Evolutionary conservation across 2,888 invertebrate genomes (phyloP), one percentile per base, ranked within the genome.

Genomic region (Rambutsinella grinnellia): DNA sequence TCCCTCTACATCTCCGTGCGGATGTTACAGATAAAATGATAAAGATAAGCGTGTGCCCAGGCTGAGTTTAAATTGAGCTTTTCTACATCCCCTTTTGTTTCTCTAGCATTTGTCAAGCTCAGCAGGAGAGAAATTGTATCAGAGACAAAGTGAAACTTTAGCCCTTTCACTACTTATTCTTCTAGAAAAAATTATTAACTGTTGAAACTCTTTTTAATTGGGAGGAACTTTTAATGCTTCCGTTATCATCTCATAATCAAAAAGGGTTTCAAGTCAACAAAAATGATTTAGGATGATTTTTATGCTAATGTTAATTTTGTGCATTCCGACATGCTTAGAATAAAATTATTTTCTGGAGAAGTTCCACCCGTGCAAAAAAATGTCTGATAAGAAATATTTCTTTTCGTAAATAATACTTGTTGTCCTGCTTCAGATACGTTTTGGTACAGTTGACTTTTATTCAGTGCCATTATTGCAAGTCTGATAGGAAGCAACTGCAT

Each of bases 141-240:
- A 47, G 65, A 54, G 17, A 2, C 8, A 28, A 26, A 17, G 15
- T 15, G 63, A 53, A 51, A 24, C 24, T 28, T 49, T 23, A 36
- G 36, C 36, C 5, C 36, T 36, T 13, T 36, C n/a, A n/a, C n/a
- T 36, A 8, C 36, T 36, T 36, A 36, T 13, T 36, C 36, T 36
- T 36, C 36, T 54, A 27, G 24, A 65, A 72, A 72, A 66, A 66
- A 72, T 72, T 72, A 72, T 60, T 65, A 46, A 36, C 28, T 58
- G 36, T 72, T 63, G 36, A 71, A 71, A 49, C 65, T 63, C 28
- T 57, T 71, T 72, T 72, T 72, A 72, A 72, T 72, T 72, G 60
- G 6, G 63, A 13, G 27, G 36, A 5, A 5, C 36, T 36, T 36
- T 36, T 36, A 36, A 36, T n/a, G n/a, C n/a, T n/a, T n/a, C n/a